These are phyloP conservation scores for Callyntrura guangdongensis DNA, from an alignment of 2,888 invertebrate species.

Conservation along the genomic window DNA sequence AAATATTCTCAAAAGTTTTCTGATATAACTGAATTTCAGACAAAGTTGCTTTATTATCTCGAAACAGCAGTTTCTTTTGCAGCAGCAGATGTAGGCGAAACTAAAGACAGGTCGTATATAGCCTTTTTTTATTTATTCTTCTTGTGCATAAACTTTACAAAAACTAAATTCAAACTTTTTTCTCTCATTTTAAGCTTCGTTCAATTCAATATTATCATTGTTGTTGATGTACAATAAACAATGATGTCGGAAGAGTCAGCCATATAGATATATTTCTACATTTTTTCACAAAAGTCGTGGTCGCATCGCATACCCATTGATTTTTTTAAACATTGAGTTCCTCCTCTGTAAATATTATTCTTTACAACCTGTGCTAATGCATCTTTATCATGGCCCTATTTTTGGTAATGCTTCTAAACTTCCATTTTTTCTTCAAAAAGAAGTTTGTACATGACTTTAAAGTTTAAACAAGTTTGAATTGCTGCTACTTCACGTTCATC, in stretches of 20 bases:
- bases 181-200: not conserved
- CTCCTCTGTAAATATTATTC: not conserved
- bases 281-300: too few relatives aligned
- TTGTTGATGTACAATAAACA: too few relatives aligned
- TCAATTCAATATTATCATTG: not conserved
- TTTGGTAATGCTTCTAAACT: not conserved
- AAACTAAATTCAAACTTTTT: not conserved
- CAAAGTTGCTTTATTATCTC: too few relatives aligned
- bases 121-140: not conserved
- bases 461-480: conserved; percentile 22
- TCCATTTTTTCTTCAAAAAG: not conserved
- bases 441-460: conserved; percentile 41
- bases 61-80: too few relatives aligned
- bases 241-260: not conserved
- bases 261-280: too few relatives aligned
- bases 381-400: too few relatives aligned
- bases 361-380: not conserved
- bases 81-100: too few relatives aligned
- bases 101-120: too few relatives aligned
- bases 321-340: not conserved
- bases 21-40: too few relatives aligned
- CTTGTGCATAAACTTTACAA: not conserved
- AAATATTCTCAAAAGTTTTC: too few relatives aligned
- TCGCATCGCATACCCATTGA: not conserved
- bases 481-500: conserved; percentile 15